Evolutionary conservation across 2,113 vertebrate species (phyloP), one percentile per base, ranked within the genome.

Genomic region (Thunnus thynnus): DNA sequence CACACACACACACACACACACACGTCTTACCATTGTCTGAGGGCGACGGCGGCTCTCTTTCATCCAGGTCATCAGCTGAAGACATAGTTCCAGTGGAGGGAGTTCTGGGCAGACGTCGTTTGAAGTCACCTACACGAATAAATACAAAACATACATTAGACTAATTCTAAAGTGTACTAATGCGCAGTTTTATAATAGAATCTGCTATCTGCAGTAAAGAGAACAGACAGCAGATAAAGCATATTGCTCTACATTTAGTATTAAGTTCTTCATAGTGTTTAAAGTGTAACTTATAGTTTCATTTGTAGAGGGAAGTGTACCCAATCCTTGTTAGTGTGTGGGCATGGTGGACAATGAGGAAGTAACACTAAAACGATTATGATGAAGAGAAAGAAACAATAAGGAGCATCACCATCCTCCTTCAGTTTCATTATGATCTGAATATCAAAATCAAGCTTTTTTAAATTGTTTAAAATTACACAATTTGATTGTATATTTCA

Each of bases 51-150:
- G 95, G 97, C 68, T 99, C 98, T 85, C 98, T 95, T 79, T 99
- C 98, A 88, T 99, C 98, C n/a, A 99, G 94, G 91, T 99, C 98
- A 76, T 99, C 98, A 5, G 98, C 97, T 76, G 98, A 99, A 57
- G 98, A 99, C 98, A 99, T 99, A 14, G 98, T 99, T 63, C 98
- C 98, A 41, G 97, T 98, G 77, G 98, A 99, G 10, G 98, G 98
- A 62, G 98, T 99, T 87, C 98, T 95, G 44, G 97, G 97, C 81
- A 99, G 95, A 65, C 97, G 95, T 25, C 97, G 95, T 87, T 99
- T 98, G 86, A 99, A 99, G 86, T 97, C 97, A 6, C 97, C 98
- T 99, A 74, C 4, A 75, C 12, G 51, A 5, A 69, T 2, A 55
- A 27, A 47, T 5, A 36, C 13, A 67, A 25, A 52, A 22, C 27